phyloP scores from a whole-genome alignment of 2,113 vertebrate species.

The Menura novaehollandiae region DNA sequence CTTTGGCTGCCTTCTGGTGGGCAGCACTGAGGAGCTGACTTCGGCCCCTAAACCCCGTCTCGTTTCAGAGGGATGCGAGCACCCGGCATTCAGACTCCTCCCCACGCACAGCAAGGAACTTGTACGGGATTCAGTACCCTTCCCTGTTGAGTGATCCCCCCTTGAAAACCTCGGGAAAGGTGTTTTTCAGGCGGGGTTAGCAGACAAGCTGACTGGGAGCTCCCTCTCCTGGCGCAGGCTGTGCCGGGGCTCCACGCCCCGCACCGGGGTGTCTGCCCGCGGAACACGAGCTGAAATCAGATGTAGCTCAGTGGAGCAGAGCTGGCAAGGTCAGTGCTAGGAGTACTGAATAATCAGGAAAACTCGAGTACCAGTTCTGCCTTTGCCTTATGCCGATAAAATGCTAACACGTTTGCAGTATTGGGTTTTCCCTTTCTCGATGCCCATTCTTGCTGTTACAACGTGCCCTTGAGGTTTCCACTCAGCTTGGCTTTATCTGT shows the following conservation, averaged over 20 bases:
- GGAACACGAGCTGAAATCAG: fast-evolving
- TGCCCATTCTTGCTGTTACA: fast-evolving
- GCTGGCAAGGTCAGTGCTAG: not conserved
- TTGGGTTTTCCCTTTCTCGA: not conserved
- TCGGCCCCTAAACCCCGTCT: fast-evolving
- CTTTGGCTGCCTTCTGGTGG: fast-evolving
- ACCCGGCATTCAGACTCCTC: not conserved
- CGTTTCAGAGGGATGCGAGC: fast-evolving
- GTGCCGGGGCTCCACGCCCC: not conserved
- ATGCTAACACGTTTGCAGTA: fast-evolving
- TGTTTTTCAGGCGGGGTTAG: fast-evolving
- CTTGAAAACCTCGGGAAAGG: fast-evolving
- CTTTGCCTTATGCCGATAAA: fast-evolving
- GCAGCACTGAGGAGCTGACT: not conserved
- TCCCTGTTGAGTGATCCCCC: fast-evolving
- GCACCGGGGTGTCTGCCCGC: fast-evolving
- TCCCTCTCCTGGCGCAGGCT: not conserved
- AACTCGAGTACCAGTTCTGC: not conserved
- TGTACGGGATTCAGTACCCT: fast-evolving
- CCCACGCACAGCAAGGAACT: no score
- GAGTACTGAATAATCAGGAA: not conserved
- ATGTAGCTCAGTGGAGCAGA: fast-evolving
- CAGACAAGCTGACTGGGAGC: not conserved
- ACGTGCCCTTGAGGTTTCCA: fast-evolving
- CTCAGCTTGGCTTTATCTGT: fast-evolving